These are phyloP conservation scores for Operophtera brumata DNA, from an alignment of 2,888 invertebrate species.

Conservation along the genomic window DNA sequence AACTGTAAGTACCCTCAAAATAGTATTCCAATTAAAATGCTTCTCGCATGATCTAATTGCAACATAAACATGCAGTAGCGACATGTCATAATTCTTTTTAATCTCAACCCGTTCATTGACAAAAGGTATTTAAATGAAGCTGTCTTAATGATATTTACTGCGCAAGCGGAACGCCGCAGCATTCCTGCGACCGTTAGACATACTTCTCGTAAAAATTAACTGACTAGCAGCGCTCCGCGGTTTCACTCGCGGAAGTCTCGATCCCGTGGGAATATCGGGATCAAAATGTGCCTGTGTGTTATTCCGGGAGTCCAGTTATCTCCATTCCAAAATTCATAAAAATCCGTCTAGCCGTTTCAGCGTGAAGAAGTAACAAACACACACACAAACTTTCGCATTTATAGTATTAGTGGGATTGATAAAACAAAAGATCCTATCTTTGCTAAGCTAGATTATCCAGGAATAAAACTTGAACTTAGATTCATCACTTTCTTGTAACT, in stretches of 20 bases:
- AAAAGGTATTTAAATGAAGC: slow-evolving; percentile 81
- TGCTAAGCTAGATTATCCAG: neutral
- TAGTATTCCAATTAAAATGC: slow-evolving; percentile 69
- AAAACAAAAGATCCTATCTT: slow-evolving; percentile 30
- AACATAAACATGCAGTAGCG: slow-evolving; percentile 56
- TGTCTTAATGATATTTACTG: slow-evolving; percentile 77
- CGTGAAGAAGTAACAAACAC: no score
- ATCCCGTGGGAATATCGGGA: no score
- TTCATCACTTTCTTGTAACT: no score
- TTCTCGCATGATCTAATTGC: slow-evolving; percentile 69
- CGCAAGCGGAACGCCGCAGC: slow-evolving; percentile 51
- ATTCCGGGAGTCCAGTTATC: no score
- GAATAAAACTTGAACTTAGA: neutral
- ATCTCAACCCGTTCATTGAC: slow-evolving; percentile 80
- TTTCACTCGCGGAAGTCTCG: no score
- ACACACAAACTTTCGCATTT: no score
- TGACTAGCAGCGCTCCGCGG: no score
- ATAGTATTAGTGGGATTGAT: no score
- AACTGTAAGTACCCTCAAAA: neutral
- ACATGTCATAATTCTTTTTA: slow-evolving; percentile 76
- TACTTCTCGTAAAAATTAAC: slow-evolving; percentile 48
- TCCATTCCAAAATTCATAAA: no score
- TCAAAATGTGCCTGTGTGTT: no score
- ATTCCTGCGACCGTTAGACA: slow-evolving; percentile 61
- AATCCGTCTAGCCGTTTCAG: no score